Base-by-base conservation (phyloP, 2,797 vertebrate species). In the Amazonetta brasiliensis region DNA sequence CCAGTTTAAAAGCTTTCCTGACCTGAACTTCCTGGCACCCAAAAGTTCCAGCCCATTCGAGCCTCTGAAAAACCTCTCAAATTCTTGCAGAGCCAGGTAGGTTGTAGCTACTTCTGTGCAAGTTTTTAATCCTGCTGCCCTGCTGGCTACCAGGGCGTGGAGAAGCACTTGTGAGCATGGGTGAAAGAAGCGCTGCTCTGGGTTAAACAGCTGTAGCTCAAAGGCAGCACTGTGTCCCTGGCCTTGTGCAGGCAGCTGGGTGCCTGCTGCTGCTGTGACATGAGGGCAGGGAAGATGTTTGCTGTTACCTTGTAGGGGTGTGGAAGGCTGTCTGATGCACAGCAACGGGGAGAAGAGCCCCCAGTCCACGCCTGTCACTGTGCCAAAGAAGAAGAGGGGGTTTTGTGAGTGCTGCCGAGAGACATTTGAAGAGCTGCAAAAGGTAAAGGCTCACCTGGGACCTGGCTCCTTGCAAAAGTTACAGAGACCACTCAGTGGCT, bases 331-430 rank as follows among this genome's bases (percentile, higher is more conserved):
- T 54, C 64, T 9, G 1, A 22, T 17, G 26, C 75, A 1, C 82
- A 92, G 87, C 0, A 0, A 86, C 0, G 7, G 2, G n/a, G 86
- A 89, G 46, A 94, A 69, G 54, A 95, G 90, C 63, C 93, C 28
- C 8, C 13, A 0, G 2, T 96, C 97, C 11, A 44, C 84, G 1
- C 20, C 50, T 0, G 2, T 62, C 77, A 62, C 92, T 0, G 7
- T 54, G 46, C 94, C 94, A 13, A 89, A 89, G 76, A 97, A n/a
- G 31, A 97, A 67, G 96, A 97, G 74, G 30, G 97, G 98, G 2
- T 99, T 98, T 89, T 99, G 99, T 30, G 99, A 99, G 97, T 99
- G 98, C 97, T 99, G 99, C 93, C 97, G 97, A 12, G 96, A 98
- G 63, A 89, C 98, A 64, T 99, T 98, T 43, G 96, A 95, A 43